Evolutionary conservation across 2,888 invertebrate species (phyloP).

Genomic region (Lypha dubia): DNA sequence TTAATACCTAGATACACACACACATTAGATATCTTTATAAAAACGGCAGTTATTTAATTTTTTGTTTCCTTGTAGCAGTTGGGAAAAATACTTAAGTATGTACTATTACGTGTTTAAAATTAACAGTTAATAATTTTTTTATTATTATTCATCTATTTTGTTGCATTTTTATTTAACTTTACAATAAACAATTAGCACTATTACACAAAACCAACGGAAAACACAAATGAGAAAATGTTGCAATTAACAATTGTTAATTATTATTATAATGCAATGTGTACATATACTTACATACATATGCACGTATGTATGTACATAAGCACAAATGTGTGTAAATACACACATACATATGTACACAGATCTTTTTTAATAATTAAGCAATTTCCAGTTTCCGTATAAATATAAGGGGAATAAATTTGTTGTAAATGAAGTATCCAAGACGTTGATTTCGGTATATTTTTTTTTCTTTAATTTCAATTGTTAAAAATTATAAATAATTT

Average conservation of each 20-base stretch:
- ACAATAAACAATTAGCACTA: not conserved
- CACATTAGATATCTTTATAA: not conserved
- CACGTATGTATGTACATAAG: not conserved
- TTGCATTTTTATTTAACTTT: constrained; percentile 5
- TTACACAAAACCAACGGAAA: constrained; percentile 24
- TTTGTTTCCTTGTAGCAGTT: too few relatives aligned
- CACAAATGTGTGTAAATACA: not conserved
- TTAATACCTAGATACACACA: too few relatives aligned
- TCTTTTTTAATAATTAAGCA: constrained; percentile 27
- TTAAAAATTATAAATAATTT: not conserved
- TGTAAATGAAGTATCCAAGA: not conserved
- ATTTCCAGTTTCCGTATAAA: constrained; percentile 49
- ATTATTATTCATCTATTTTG: too few relatives aligned
- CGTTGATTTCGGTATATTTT: too few relatives aligned
- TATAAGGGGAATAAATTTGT: not conserved
- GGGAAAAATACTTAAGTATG: too few relatives aligned
- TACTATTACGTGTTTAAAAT: too few relatives aligned
- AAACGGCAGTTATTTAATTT: too few relatives aligned
- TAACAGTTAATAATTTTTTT: too few relatives aligned
- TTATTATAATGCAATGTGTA: constrained; percentile 50
- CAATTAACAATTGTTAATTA: constrained; percentile 66
- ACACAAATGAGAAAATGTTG: constrained; percentile 31
- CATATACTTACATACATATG: too few relatives aligned
- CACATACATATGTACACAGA: not conserved
- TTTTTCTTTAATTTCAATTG: not conserved